Percentiles rank a stretch among this genome's conserved stretches.
phyloP scores from a whole-genome alignment of 2,888 invertebrate genomes.

The Polydrusus pterygomalis region DNA sequence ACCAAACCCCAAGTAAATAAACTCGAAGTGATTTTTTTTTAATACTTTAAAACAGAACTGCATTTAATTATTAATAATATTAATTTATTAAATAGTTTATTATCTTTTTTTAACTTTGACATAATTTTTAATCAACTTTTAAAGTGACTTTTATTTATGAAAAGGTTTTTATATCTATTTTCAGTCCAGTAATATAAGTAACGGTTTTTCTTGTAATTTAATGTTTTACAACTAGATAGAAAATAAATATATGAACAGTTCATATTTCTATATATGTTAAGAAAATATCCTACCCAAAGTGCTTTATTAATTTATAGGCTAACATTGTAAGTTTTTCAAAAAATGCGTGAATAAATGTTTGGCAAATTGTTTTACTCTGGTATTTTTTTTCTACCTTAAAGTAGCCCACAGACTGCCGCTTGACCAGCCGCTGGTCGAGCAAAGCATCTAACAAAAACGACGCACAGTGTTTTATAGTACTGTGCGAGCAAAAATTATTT shows the following conservation, averaged over 20 bases:
- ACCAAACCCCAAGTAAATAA: not conserved
- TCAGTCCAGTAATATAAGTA: too few relatives aligned
- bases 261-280: not conserved
- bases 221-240: not conserved
- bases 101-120: not conserved
- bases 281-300: conserved; percentile 25
- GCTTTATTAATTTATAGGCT: conserved; percentile 39
- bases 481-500: too few relatives aligned
- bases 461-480: too few relatives aligned
- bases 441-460: too few relatives aligned
- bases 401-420: too few relatives aligned
- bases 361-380: conserved; percentile 29
- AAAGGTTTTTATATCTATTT: not conserved
- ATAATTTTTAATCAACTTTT: conserved; percentile 6
- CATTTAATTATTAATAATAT: conserved; percentile 18
- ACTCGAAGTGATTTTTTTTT: not conserved
- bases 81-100: not conserved
- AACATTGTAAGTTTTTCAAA: conserved; percentile 38
- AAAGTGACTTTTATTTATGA: not conserved
- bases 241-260: conserved; percentile 8
- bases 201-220: too few relatives aligned
- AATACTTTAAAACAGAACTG: conserved; percentile 1
- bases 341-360: conserved; percentile 35
- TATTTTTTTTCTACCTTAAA: not conserved
- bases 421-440: too few relatives aligned